Evolutionary conservation across 2,113 vertebrate species (phyloP).

Genomic region (Phalacrocorax aristotelis): DNA sequence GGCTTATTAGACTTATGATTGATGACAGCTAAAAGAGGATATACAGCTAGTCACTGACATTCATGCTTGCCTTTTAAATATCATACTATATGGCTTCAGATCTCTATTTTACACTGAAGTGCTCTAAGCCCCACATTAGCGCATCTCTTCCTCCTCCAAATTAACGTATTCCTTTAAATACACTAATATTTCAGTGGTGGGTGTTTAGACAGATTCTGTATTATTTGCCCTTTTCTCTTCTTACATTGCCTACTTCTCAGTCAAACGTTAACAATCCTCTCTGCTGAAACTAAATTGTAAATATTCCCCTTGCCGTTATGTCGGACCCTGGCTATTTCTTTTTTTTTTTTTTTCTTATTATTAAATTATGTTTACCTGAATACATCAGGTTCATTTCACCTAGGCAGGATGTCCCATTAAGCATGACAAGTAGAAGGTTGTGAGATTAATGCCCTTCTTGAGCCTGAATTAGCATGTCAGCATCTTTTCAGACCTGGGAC

Average conservation of each 20-base stretch:
- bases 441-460: constrained; percentile 83
- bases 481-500: constrained; percentile 78
- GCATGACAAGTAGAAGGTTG: constrained; percentile 79
- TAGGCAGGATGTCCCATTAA: constrained; percentile 84
- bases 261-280: not conserved
- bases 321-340: constrained; percentile 44
- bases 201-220: not conserved
- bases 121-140: constrained; percentile 46
- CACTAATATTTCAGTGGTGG: not conserved
- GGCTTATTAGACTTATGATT: constrained; percentile 78
- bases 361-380: constrained; percentile 87
- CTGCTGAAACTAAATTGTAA: constrained; percentile 45
- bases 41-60: constrained; percentile 75
- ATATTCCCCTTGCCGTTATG: constrained; percentile 38
- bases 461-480: constrained; percentile 80
- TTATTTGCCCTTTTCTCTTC: not conserved
- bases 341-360: constrained; percentile 55
- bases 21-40: constrained; percentile 77
- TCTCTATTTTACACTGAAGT: constrained; percentile 72
- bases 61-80: constrained; percentile 78
- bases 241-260: not conserved
- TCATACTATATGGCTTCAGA: constrained; percentile 52
- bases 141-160: constrained; percentile 12
- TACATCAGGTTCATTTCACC: constrained; percentile 82
- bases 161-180: not conserved